These are phyloP conservation scores for Tenthredo mesomela DNA, from an alignment of 2,888 invertebrate genomes.

Conservation along the genomic window DNA sequence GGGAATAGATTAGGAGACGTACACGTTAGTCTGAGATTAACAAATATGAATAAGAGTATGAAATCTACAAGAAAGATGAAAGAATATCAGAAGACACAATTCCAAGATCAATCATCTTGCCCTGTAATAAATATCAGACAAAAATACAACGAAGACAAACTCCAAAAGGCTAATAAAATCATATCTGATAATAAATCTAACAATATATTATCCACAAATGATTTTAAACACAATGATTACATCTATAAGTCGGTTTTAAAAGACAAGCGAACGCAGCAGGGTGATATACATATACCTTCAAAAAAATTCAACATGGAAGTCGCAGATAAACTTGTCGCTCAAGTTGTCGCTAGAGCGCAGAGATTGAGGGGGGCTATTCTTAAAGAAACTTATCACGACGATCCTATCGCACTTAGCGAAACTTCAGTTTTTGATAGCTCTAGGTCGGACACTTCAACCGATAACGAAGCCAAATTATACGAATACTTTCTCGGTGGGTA, in stretches of 20 bases:
- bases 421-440: conserved; percentile 61
- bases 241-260: conserved; percentile 67
- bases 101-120: conserved; percentile 11
- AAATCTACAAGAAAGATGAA: conserved; percentile 22
- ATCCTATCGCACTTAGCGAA: conserved; percentile 63
- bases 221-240: conserved; percentile 59
- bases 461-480: conserved; percentile 65
- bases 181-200: conserved; percentile 22
- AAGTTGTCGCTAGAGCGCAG: conserved; percentile 69
- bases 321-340: conserved; percentile 70
- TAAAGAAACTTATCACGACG: conserved; percentile 66
- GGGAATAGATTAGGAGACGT: conserved; percentile 72
- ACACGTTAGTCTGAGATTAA: conserved; percentile 69
- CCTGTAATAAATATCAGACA: conserved; percentile 15
- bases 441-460: conserved; percentile 55
- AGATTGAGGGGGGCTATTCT: conserved; percentile 69
- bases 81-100: conserved; percentile 53
- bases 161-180: conserved; percentile 26
- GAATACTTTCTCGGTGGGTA: conserved; percentile 62
- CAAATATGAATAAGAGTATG: conserved; percentile 54
- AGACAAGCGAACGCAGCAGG: conserved; percentile 59
- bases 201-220: conserved; percentile 54
- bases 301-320: conserved; percentile 63
- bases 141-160: conserved; percentile 27
- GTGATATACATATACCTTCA: conserved; percentile 56